Conservation (phyloP, 2,888 invertebrate species). For the Dicyrtoma fusca region DNA sequence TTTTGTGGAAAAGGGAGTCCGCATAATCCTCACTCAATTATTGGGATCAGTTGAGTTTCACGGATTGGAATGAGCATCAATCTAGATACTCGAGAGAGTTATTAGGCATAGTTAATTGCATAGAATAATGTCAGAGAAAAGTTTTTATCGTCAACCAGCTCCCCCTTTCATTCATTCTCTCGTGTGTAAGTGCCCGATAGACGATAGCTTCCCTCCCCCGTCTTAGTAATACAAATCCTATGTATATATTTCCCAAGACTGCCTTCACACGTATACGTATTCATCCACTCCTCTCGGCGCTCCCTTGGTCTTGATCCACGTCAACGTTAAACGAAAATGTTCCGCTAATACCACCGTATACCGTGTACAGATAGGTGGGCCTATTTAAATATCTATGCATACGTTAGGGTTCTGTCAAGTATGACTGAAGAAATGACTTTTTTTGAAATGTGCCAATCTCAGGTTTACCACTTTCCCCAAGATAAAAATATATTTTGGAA, state of each 20-base stretch:
- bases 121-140: constrained; percentile 26
- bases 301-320: background rate
- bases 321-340: too few relatives aligned
- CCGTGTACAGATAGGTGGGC: too few relatives aligned
- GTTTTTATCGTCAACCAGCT: constrained; percentile 29
- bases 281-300: background rate
- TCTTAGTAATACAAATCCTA: background rate
- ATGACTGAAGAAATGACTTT: too few relatives aligned
- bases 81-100: constrained; percentile 33
- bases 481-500: too few relatives aligned
- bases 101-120: constrained; percentile 37
- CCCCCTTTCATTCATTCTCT: background rate
- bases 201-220: background rate
- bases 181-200: too few relatives aligned
- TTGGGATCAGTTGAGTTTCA: constrained; percentile 37
- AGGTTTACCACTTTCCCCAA: too few relatives aligned
- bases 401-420: too few relatives aligned
- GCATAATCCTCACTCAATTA: constrained; percentile 34
- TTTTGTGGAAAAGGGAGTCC: background rate
- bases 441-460: too few relatives aligned
- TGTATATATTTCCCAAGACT: too few relatives aligned
- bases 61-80: constrained; percentile 36
- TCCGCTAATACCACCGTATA: too few relatives aligned
- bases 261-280: background rate
- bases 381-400: too few relatives aligned